Base-by-base conservation (phyloP, 2,888 invertebrate species). In the Idaea dimidiata region DNA sequence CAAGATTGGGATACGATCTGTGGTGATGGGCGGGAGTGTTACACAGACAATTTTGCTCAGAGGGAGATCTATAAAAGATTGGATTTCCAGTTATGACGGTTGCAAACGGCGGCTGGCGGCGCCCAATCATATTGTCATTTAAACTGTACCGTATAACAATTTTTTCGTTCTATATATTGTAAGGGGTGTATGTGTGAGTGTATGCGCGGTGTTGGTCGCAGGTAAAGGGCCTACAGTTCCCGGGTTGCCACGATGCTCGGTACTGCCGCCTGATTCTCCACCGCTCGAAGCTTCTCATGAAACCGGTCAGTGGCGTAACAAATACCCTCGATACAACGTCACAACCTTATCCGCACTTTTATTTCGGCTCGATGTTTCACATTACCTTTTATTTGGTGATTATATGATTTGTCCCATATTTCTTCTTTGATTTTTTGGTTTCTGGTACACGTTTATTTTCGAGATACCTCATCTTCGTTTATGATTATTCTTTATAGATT, bases 211-310 rank as follows among this genome's bases (percentile, higher is more conserved):
- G 84, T 89, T 93, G 92, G 90, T 90, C 90, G 91, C 95, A 98
- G 97, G 97, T 97, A 94, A 98, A 98, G 95, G 97, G 98, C 93
- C 95, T 97, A 93, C 97, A 96, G 95, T 97, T 98, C 94, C 97
- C 97, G 91, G 98, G 98, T 93, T 97, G 97, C 94, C 97, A 97
- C 94, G 97, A 97, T 95, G 96, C 97, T 90, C 95, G 96, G 93
- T 97, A 97, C 95, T 97, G 97, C 95, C 97, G 97, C 91, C 97
- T 97, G 95, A 97, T 99, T 93, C 95, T 98, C 94, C 98, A 98
- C 93, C 96, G 98, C 94, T 99, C 98, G 94, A 97, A 97, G 93
- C 97, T 97, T 94, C 96, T 98, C 93, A 95, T 99, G 94, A 96
- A 96, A 94, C 97, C 97, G 98, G 98, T 99, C 97, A 97, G 96